Conservation (phyloP, 2,797 vertebrate genomes). For the Sebastes dallii region DNA sequence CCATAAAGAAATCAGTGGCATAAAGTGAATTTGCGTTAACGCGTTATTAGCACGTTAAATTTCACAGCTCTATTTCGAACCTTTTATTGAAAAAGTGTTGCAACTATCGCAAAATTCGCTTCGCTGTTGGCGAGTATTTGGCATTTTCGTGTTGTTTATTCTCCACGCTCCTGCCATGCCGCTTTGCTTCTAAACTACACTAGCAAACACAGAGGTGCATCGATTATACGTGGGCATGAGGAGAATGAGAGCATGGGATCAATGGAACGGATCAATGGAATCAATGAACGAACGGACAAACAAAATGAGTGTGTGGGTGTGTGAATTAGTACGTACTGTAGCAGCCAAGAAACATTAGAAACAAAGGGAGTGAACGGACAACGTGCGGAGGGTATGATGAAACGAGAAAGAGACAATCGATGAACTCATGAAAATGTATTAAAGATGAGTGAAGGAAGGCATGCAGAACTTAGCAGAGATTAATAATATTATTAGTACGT, state of each 20-base stretch:
- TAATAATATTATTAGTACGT: constrained; percentile 43
- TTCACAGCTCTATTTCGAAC: too few species aligned
- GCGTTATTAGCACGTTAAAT: too few species aligned
- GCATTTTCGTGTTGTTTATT: too few species aligned
- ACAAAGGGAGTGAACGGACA: constrained; percentile 27
- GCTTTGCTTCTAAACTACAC: constrained; percentile 31
- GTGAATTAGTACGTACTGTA: constrained; percentile 48
- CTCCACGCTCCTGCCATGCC: neutral
- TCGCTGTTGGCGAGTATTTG: too few species aligned
- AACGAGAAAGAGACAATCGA: constrained; percentile 51
- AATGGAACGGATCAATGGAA: constrained; percentile 54
- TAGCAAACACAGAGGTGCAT: constrained; percentile 39
- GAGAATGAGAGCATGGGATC: constrained; percentile 57
- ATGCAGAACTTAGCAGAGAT: constrained; percentile 24
- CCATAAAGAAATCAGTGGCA: too few species aligned
- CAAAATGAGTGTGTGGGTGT: constrained; percentile 64
- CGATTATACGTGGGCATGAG: constrained; percentile 47
- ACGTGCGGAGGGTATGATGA: constrained; percentile 37
- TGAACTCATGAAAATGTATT: constrained; percentile 47
- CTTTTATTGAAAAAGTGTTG: too few species aligned
- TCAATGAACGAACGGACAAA: constrained; percentile 67
- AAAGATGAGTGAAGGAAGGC: constrained; percentile 19
- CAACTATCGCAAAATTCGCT: too few species aligned
- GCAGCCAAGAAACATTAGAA: constrained; percentile 42
- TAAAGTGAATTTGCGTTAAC: too few species aligned